Base-by-base conservation (phyloP, 2,888 invertebrate genomes). In the Automeris io region DNA sequence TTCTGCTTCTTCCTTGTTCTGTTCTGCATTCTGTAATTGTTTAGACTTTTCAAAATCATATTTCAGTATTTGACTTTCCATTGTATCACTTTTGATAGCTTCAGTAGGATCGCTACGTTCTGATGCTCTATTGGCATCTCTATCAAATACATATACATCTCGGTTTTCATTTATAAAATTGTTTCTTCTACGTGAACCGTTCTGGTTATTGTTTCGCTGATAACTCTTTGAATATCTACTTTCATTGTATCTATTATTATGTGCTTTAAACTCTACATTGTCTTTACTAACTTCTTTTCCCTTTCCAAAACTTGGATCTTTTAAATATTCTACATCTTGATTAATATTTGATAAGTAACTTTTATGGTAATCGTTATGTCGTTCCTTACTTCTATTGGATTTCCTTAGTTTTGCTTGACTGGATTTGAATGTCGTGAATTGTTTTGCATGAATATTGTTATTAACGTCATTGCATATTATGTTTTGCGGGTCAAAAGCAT, bases 311-410 rank as follows among this genome's bases (percentile, higher is more conserved):
- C 70, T 55, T 3, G 85, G 85, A 51, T 86, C 71, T 54, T 70
- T 71, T 19, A 72, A 72, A 55, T 85, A 86, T 62, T 81, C 73
- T 40, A 86, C 63, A 46, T 86, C 86, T 38, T 76, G 73, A 51
- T 86, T 86, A 12, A 67, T 72, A 53, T 70, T 75, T 38, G 70
- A 73, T 18, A 70, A 51, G 41, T 72, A 73, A 46, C 61, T 71
- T 41, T 61, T 57, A 21, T 65, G 55, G 33, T 61, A 53, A 33
- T 44, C 52, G 25, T 61, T 61, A 11, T 54, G 65, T 40, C 52
- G 63, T 11, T 61, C 57, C 19, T 58, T 66, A 46, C 70, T 75
- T 61, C 69, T 75, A 37, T 74, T 70, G 1, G 83, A 85, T 45
- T 64, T 66, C 53, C 78, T 69, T 5, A 55, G 54, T 61, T 70